Percentiles rank a stretch among this genome's conserved stretches.
These are phyloP conservation scores for Sardinella longiceps DNA, from an alignment of 2,797 vertebrate genomes.

Conservation along the genomic window DNA sequence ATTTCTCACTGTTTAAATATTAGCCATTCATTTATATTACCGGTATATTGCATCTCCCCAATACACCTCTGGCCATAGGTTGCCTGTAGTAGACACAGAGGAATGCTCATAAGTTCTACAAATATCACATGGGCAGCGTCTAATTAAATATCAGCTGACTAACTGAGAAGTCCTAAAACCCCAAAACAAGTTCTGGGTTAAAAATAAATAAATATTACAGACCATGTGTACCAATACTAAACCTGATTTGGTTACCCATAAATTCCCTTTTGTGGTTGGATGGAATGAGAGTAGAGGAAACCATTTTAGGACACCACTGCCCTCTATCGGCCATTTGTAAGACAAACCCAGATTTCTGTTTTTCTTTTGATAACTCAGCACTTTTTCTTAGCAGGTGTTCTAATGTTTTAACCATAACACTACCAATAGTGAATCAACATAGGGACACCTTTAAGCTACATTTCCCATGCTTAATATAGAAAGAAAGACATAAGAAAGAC, in stretches of 20 bases:
- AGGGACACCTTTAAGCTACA: not conserved
- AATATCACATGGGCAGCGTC: too few species aligned
- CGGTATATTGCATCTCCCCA: too few species aligned
- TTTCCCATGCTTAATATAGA: not conserved
- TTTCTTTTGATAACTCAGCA: not conserved
- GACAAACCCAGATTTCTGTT: not conserved
- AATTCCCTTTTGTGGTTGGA: too few species aligned
- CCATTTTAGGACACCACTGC: not conserved
- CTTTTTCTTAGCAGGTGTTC: not conserved
- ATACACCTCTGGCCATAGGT: too few species aligned
- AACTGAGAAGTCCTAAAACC: not conserved
- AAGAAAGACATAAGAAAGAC: not conserved
- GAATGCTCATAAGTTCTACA: too few species aligned
- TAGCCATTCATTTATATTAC: too few species aligned
- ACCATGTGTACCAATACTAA: not conserved
- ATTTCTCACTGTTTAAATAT: too few species aligned
- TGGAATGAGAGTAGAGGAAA: not conserved
- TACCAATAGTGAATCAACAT: not conserved
- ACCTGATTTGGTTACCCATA: not conserved
- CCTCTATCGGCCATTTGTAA: slow-evolving; percentile 33
- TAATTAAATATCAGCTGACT: not conserved
- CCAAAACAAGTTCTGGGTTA: not conserved
- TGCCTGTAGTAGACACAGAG: too few species aligned
- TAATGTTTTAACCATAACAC: not conserved
- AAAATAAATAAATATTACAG: not conserved